Base-by-base conservation (phyloP, 2,888 invertebrate genomes). In the Pycnomerus fuliginosus region DNA sequence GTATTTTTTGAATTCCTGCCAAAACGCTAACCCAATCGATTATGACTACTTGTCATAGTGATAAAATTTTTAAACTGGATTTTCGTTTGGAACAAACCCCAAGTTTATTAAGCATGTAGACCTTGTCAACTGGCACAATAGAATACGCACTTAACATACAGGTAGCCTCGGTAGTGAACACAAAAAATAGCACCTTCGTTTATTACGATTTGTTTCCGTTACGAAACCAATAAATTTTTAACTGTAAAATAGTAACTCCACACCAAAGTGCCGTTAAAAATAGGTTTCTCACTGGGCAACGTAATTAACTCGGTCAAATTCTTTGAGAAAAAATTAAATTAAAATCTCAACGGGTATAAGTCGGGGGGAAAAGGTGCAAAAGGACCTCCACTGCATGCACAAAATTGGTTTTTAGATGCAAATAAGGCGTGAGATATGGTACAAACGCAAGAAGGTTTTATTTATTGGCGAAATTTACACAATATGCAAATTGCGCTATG, bases 381-480 rank as follows among this genome's bases (percentile, higher is more conserved):
- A n/a, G n/a, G n/a, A n/a, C n/a, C n/a, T n/a, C n/a, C n/a, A n/a
- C n/a, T n/a, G n/a, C n/a, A n/a, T n/a, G n/a, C n/a, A n/a, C n/a
- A n/a, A n/a, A 40, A 32, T 40, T 32, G 10, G 40, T 33, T 41
- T 41, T 41, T 35, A 34, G 22, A 42, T 42, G 36, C 42, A 42
- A 36, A 35, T 42, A 24, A 27, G 42, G 41, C 41, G 41, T 41
- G 41, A 41, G 41, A 34, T 40, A 74, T 74, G 75, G 73, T 74
- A 75, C 74, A 74, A 74, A 75, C n/a, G n/a, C n/a, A n/a, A 74
- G 74, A 74, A 74, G 75, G 74, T 75, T 22, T 75, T 76, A 76
- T 75, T 50, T 50, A 50, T 50, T 46, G 34, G 28, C 36, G 20
- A 10, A 42, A 53, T 57, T 57, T 55, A 44, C 37, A 20, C 35